Percentiles rank a stretch among this genome's conserved stretches.
phyloP scores from a whole-genome alignment of 2,113 vertebrate species.

The Myotis davidii region DNA sequence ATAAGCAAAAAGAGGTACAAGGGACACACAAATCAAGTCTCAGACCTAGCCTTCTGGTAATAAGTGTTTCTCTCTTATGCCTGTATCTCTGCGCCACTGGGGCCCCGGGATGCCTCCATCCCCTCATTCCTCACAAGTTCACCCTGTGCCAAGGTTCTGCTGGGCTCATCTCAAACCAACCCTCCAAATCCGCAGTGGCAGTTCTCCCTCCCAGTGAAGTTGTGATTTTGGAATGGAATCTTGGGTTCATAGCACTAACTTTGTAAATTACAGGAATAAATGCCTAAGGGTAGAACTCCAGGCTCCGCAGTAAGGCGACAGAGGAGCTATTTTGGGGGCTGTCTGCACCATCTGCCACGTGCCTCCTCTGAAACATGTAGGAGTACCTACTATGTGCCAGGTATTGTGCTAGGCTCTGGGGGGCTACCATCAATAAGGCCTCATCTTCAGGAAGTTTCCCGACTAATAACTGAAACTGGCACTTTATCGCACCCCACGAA shows the following conservation, averaged over 20 bases:
- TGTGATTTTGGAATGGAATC: neutral
- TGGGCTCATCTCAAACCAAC: neutral
- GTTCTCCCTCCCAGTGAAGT: neutral
- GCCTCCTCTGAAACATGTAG: neutral
- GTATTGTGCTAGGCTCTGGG: neutral
- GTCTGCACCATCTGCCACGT: neutral
- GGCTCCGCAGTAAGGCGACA: neutral
- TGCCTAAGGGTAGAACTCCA: neutral
- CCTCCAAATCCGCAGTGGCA: neutral
- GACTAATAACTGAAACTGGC: neutral
- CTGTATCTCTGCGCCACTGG: neutral
- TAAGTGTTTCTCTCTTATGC: neutral
- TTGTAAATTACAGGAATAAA: neutral
- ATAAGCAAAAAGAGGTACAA: neutral
- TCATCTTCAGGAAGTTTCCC: neutral
- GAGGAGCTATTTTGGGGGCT: neutral
- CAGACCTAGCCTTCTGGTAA: neutral
- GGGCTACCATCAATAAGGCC: neutral
- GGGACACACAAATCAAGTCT: neutral
- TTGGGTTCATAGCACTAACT: neutral
- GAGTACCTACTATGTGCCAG: neutral
- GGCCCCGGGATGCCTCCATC: too few relatives aligned
- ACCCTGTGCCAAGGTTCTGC: neutral
- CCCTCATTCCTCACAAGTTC: neutral
- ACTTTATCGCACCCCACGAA: neutral